Evolutionary conservation across 2,113 vertebrate species (phyloP), one percentile per base, ranked within the genome.

Genomic region (Melanotaenia duboulayi): DNA sequence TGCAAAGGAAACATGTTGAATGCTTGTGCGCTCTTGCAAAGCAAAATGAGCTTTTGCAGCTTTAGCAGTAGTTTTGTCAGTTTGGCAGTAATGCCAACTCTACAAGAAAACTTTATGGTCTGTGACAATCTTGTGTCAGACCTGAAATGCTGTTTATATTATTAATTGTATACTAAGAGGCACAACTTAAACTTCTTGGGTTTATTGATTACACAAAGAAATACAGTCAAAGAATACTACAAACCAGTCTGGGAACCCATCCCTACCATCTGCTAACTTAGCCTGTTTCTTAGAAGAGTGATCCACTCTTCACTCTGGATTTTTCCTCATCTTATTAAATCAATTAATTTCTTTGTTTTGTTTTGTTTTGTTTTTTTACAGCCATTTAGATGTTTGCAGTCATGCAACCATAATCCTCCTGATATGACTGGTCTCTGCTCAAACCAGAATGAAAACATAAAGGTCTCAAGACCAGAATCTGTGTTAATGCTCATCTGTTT

Each of bases 1-100:
- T 51, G 50, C 48, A 71, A 56, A 65, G 25, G 7, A 54, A 32
- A 68, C 20, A 57, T 66, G 51, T 80, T 60, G 55, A 80, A 40
- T 8, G 0, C 8, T 24, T 12, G 11, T 23, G 6, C 5, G 5
- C 11, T 59, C 22, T 19, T 12, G 42, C 20, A 42, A 39, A 63
- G 55, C 3, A 46, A 67, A 67, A 19, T n/a, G 0, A 52, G 61
- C 20, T 46, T 55, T 57, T 61, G 5, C 3, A 46, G 62, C 1
- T 49, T 17, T 0, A 44, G 19, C 23, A 23, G 17, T 39, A 54
- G 39, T 16, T 55, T 35, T 25, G 13, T 24, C 54, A 46, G 22
- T 50, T 65, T 60, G 44, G 24, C 6, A 54, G 56, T 50, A 37
- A 76, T 67, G 20, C 1, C 16, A 19, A 14, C 19, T 19, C 14